Percentiles rank a stretch among this genome's conserved stretches.
These are phyloP conservation scores for Apteryx owenii DNA, from an alignment of 2,113 vertebrate species.

Conservation along the genomic window DNA sequence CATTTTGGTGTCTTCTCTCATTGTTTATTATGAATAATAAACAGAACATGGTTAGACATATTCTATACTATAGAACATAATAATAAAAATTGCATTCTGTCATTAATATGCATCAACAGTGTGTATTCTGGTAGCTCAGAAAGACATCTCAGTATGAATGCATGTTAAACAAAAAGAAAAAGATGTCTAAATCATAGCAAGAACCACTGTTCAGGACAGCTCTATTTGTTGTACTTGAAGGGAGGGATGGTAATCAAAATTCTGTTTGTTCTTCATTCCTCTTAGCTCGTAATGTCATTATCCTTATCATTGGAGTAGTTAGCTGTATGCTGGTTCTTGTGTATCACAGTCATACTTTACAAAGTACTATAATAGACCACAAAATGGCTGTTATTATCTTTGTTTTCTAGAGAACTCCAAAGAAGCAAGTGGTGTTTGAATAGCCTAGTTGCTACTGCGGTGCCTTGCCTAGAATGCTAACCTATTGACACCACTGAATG, in stretches of 20 bases:
- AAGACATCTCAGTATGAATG: slow-evolving; percentile 17
- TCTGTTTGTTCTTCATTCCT: background rate
- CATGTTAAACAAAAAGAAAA: slow-evolving; percentile 16
- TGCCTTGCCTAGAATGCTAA: background rate
- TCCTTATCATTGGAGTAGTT: background rate
- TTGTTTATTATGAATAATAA: slow-evolving; percentile 77
- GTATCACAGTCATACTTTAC: background rate
- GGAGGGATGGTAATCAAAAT: background rate
- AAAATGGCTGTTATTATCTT: background rate
- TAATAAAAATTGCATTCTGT: slow-evolving; percentile 67
- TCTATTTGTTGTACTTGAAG: background rate
- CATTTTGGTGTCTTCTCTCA: slow-evolving; percentile 75
- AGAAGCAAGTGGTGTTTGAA: background rate
- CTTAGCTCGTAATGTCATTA: background rate
- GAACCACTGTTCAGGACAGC: background rate
- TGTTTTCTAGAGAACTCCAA: background rate
- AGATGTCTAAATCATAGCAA: background rate
- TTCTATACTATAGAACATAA: slow-evolving; percentile 69
- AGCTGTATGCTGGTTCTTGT: background rate
- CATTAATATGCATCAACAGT: slow-evolving; percentile 53
- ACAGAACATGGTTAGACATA: slow-evolving; percentile 61
- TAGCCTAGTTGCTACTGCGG: accelerated
- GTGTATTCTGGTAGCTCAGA: slow-evolving; percentile 13
- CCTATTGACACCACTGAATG: background rate
- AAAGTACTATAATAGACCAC: background rate